Percentiles rank a stretch among this genome's conserved stretches.
These are phyloP conservation scores for Halichoerus grypus DNA, from an alignment of 2,113 vertebrate genomes.

Conservation along the genomic window DNA sequence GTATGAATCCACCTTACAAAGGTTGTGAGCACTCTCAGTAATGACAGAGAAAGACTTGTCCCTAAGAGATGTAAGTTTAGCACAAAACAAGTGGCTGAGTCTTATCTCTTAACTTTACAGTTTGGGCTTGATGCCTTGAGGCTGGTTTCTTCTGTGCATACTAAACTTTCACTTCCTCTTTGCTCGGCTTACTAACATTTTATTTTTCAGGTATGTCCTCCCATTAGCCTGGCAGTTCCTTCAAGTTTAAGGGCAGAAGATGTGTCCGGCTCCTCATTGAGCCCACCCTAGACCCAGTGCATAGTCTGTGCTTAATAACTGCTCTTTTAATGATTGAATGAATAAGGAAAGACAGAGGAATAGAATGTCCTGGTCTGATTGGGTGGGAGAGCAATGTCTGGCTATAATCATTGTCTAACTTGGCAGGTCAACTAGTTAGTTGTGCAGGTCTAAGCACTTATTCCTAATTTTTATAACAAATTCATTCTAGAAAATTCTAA, in stretches of 20 bases:
- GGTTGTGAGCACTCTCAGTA: background rate
- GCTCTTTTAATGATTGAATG: background rate
- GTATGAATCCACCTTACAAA: background rate
- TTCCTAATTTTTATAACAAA: background rate
- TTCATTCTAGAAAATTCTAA: background rate
- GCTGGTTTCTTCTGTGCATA: background rate
- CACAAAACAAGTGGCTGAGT: background rate
- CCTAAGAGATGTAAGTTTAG: background rate
- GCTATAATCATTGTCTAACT: background rate
- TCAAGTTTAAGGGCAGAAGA: background rate
- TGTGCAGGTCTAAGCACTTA: background rate
- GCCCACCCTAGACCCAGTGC: no score
- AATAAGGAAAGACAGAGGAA: no score
- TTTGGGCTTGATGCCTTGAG: background rate
- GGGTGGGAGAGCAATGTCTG: background rate
- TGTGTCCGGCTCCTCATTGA: background rate
- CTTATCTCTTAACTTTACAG: background rate
- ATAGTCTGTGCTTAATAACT: background rate
- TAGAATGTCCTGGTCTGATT: no score
- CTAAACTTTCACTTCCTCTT: background rate
- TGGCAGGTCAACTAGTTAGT: background rate
- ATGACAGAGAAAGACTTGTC: background rate
- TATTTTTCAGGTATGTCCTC: background rate
- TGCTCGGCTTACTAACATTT: background rate
- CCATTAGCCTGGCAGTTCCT: background rate